A percentile compares a stretch with the other conserved stretches of the same genome.
phyloP scores from a whole-genome alignment of 2,797 vertebrate species.

The Phyllotis vaccarum region DNA sequence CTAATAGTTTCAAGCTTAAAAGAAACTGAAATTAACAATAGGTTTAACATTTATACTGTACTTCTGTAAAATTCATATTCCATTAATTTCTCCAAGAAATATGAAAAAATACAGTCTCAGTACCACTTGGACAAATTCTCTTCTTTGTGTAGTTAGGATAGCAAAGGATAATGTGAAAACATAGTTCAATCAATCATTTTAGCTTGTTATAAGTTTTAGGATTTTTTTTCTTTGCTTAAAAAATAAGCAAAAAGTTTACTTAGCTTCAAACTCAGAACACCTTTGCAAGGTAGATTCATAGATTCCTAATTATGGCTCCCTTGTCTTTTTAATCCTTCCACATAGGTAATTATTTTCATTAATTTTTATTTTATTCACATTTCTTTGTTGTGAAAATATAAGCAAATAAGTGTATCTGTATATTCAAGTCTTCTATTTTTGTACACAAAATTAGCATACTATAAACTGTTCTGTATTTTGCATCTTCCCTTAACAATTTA shows the following conservation, averaged over 20 bases:
- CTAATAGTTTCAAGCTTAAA: constrained; percentile 8
- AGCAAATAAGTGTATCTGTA: constrained; percentile 2
- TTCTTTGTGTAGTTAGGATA: constrained; percentile 24
- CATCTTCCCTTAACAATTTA: constrained; percentile 48
- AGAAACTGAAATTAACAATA: background rate
- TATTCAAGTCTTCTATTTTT: background rate
- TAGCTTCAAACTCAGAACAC: constrained; percentile 39
- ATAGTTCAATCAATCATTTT: background rate
- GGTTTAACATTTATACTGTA: background rate
- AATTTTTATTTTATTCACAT: background rate
- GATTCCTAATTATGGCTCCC: background rate
- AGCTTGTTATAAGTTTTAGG: background rate
- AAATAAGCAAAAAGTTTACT: background rate
- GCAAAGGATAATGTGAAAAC: background rate
- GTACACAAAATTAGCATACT: constrained; percentile 47
- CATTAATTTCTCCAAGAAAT: background rate
- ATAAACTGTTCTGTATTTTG: constrained; percentile 36
- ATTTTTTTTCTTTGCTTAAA: background rate
- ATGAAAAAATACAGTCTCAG: constrained; percentile 11
- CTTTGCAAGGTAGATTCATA: background rate
- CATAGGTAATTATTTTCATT: constrained; percentile 24
- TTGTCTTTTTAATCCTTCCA: background rate
- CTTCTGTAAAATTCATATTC: background rate
- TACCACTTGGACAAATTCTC: background rate
- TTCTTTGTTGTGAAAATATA: constrained; percentile 34